Conservation (phyloP, 30 jellyfish, hydroid and myxozoan species). For the Morbakka virulenta region DNA sequence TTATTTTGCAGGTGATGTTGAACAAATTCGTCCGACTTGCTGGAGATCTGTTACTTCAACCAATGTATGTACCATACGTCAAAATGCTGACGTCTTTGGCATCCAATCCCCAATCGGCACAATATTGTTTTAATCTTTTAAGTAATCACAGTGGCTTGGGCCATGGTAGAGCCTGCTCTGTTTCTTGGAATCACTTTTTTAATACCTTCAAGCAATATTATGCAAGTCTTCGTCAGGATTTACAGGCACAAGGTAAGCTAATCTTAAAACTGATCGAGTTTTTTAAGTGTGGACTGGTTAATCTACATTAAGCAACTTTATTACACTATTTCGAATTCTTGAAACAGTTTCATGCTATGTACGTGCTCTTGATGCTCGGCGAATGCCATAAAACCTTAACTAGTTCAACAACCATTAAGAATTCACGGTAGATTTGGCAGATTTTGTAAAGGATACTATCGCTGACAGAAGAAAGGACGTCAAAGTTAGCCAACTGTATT, state of each 20-base stretch:
- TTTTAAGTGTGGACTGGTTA: no score
- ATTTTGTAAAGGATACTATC: no score
- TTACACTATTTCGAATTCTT: no score
- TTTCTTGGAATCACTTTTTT: slow-evolving; percentile 90
- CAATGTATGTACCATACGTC: slow-evolving; percentile 80
- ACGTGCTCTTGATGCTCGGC: no score
- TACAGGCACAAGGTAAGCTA: slow-evolving; percentile 56
- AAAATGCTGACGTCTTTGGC: slow-evolving; percentile 80
- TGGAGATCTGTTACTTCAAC: slow-evolving; percentile 83
- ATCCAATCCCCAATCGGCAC: slow-evolving; percentile 66
- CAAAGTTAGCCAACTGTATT: no score
- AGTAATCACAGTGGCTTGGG: slow-evolving; percentile 52
- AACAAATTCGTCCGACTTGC: slow-evolving; percentile 87
- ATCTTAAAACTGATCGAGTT: no score
- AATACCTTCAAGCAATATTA: slow-evolving; percentile 76
- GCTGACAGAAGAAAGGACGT: no score
- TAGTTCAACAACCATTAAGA: no score
- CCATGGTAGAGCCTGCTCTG: slow-evolving; percentile 55
- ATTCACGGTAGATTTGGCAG: no score
- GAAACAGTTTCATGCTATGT: no score
- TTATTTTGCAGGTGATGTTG: slow-evolving; percentile 60
- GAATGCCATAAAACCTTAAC: no score
- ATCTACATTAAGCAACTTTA: no score
- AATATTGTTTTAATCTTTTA: slow-evolving; percentile 77
- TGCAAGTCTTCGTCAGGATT: slow-evolving; percentile 64